These are phyloP conservation scores for Lycocorax pyrrhopterus DNA, from an alignment of 2,113 vertebrate genomes.

Conservation along the genomic window DNA sequence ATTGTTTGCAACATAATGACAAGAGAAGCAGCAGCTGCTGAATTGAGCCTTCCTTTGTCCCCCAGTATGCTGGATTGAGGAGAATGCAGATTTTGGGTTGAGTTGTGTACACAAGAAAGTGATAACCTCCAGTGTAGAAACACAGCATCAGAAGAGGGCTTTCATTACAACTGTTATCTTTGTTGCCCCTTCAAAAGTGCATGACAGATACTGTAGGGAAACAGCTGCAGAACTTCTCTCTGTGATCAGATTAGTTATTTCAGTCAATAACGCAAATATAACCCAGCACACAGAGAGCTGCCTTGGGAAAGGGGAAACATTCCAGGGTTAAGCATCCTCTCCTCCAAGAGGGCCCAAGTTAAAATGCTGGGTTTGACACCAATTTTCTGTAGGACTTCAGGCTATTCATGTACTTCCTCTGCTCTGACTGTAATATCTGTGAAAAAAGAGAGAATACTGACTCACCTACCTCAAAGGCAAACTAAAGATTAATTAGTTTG, in stretches of 20 bases:
- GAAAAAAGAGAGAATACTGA: conserved; percentile 37
- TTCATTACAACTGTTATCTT: neutral
- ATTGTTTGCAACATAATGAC: neutral
- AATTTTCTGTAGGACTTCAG: conserved; percentile 55
- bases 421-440: neutral
- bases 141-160: neutral
- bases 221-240: neutral
- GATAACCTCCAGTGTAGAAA: neutral
- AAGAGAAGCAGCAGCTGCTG: neutral
- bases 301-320: neutral
- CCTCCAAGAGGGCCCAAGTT: neutral
- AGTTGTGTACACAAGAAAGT: neutral
- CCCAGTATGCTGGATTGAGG: neutral
- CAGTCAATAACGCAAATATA: conserved; percentile 19
- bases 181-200: neutral
- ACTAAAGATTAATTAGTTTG: conserved; percentile 66
- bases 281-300: neutral
- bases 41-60: neutral
- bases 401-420: conserved; percentile 29
- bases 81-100: neutral
- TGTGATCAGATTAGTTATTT: neutral
- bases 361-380: conserved; percentile 34
- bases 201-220: neutral
- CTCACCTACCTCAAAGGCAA: conserved; percentile 54
- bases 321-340: neutral